These are phyloP conservation scores for Dysmachus trigonus DNA, from an alignment of 2,888 invertebrate species.

Conservation along the genomic window DNA sequence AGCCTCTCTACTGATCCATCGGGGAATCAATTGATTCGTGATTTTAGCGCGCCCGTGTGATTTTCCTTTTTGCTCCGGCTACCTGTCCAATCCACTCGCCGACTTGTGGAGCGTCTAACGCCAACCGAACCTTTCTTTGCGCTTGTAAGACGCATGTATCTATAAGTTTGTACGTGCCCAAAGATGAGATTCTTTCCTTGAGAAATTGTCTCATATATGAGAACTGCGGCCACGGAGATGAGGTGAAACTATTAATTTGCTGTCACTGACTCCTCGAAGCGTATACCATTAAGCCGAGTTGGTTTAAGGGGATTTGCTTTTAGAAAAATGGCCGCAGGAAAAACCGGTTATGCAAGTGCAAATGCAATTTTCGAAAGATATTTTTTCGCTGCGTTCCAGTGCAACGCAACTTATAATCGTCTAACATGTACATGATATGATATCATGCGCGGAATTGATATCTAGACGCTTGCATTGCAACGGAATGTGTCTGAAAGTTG, in stretches of 20 bases:
- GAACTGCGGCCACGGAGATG: not conserved
- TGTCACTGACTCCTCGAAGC: slow-evolving; percentile 15
- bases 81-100: not conserved
- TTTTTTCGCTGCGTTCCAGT: not conserved
- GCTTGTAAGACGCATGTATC: not conserved
- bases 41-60: not conserved
- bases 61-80: not conserved
- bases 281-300: slow-evolving; percentile 11
- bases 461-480: not conserved
- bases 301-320: not conserved
- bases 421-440: not conserved
- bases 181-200: not conserved
- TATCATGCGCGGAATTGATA: not conserved
- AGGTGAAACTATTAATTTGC: slow-evolving; percentile 15
- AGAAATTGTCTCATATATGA: not conserved
- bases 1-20: not conserved
- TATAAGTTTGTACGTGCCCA: not conserved
- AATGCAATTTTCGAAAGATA: slow-evolving; percentile 6
- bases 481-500: not conserved
- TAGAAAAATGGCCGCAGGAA: slow-evolving; percentile 21
- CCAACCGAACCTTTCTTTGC: not conserved
- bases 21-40: slow-evolving; percentile 16
- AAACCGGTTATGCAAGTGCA: slow-evolving; percentile 27
- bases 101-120: not conserved
- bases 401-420: not conserved